These are phyloP conservation scores for Cheirogaleus medius DNA, from an alignment of 2,113 vertebrate genomes.

Conservation along the genomic window DNA sequence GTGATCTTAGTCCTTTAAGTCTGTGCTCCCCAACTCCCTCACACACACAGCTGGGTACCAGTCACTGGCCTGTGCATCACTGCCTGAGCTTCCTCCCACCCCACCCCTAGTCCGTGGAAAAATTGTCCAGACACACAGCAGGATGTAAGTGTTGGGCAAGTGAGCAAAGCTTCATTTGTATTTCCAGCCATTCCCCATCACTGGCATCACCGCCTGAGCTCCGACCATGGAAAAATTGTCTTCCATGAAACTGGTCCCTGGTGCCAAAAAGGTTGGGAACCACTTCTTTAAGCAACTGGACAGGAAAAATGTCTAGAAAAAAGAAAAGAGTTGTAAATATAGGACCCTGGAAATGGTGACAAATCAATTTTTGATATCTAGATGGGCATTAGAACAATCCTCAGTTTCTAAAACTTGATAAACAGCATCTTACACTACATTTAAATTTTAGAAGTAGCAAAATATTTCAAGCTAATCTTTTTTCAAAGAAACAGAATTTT, in stretches of 20 bases:
- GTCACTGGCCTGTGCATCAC: no score
- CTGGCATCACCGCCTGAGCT: no score
- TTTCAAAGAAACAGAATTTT: constrained; percentile 45
- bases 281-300: not conserved
- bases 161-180: no score
- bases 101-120: no score
- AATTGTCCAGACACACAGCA: no score
- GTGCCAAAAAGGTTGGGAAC: no score
- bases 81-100: no score
- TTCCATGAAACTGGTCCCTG: not conserved
- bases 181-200: no score
- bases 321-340: not conserved
- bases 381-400: not conserved
- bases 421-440: not conserved
- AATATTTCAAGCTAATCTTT: constrained; percentile 3
- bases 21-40: no score
- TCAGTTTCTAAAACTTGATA: constrained; percentile 31
- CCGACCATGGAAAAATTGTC: no score
- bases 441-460: constrained; percentile 40
- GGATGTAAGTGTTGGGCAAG: no score
- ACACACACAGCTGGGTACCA: no score
- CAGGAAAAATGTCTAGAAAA: not conserved
- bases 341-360: not conserved
- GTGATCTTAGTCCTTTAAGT: not conserved
- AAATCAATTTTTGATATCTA: not conserved